Base-by-base conservation (phyloP, 2,888 invertebrate genomes). In the Acleris literana region DNA sequence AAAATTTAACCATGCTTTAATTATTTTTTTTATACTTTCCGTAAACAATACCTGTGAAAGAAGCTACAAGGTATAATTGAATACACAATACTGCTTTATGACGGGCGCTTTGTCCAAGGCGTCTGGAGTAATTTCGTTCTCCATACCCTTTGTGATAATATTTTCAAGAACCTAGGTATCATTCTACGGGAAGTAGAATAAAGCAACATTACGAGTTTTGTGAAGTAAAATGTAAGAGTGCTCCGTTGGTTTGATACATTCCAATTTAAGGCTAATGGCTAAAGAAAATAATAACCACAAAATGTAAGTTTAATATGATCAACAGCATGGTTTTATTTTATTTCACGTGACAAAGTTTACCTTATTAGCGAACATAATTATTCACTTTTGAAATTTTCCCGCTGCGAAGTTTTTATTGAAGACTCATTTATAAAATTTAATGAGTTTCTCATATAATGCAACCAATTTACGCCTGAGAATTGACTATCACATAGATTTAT, bases 71-170 rank as follows among this genome's bases (percentile, higher is more conserved):
- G 53, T 22, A 58, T 53, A 58, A 58, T 55, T 59, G 44, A 54
- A 52, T 63, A 52, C 66, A 58, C 52, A 64, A 58, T 64, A 58
- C 58, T 46, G 52, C 44, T 57, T 44, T 29, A 16, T 64, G 72
- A 69, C 69, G 70, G 69, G 65, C 64, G 69, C 69, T 66, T 64
- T 63, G 68, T 69, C 62, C 68, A 29, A 68, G 68, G 51, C 64
- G 63, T 62, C 54, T 63, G 51, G 69, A 70, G 68, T 70, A 68
- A 70, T 72, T 71, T 70, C 60, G 68, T 71, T 69, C 63, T 58
- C 57, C 51, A 51, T 51, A 66, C 68, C 65, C 70, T 70, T 71
- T 65, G 65, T 57, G 46, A 49, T 52, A 64, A 71, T 71, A 62
- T 74, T 74, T 70, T 59, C 46, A 17, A 63, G 56, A 55, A 60